These are phyloP conservation scores for Loripinus fragilis DNA, from an alignment of 2,888 invertebrate genomes.

Conservation along the genomic window DNA sequence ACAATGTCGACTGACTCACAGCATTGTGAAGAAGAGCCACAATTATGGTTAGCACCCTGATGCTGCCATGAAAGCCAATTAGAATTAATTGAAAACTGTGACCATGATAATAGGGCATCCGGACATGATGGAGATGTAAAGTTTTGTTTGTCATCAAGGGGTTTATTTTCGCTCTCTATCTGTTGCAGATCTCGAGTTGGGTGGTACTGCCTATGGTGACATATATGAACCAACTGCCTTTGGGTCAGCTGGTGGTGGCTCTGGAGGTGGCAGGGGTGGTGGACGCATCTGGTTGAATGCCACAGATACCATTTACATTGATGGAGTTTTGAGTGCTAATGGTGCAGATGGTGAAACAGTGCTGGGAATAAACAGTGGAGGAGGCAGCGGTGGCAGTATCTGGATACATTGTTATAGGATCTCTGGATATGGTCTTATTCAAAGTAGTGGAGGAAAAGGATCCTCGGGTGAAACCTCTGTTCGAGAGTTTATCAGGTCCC, in stretches of 20 bases:
- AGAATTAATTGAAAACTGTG: no score
- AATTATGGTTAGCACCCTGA: no score
- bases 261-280: constrained; percentile 70
- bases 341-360: constrained; percentile 58
- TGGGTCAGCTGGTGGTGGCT: constrained; percentile 72
- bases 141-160: no score
- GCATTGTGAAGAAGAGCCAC: no score
- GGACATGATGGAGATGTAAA: no score
- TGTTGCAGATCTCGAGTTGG: neutral
- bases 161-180: neutral
- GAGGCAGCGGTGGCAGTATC: constrained; percentile 75
- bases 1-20: no score
- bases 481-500: constrained; percentile 34
- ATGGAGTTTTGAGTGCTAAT: constrained; percentile 69
- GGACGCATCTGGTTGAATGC: constrained; percentile 75
- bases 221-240: constrained; percentile 71
- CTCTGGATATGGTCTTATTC: constrained; percentile 67
- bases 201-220: constrained; percentile 63
- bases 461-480: constrained; percentile 39
- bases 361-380: constrained; percentile 61
- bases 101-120: no score
- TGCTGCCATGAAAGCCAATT: no score
- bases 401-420: constrained; percentile 68
- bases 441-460: constrained; percentile 65
- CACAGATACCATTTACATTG: constrained; percentile 70